Conservation (phyloP, 1,140 invertebrate genomes). For the Drosophila quadrilineata region DNA sequence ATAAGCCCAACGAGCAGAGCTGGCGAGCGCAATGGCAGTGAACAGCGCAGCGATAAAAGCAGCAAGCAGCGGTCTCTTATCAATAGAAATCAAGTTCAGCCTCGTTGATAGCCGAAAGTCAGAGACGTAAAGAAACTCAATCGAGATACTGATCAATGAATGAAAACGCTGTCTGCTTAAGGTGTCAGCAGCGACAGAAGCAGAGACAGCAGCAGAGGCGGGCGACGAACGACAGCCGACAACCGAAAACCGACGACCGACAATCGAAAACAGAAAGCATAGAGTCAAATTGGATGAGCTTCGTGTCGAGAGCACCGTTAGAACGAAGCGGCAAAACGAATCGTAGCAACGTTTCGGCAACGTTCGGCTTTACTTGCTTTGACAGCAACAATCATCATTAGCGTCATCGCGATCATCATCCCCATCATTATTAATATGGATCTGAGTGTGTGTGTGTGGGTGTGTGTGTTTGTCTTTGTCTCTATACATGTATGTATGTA, state of each 20-base stretch:
- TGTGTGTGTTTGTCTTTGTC: no score
- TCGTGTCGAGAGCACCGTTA: conserved; percentile 53
- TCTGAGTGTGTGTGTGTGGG: no score
- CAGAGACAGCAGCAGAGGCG: not conserved
- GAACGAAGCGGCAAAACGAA: conserved; percentile 37
- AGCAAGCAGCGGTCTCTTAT: conserved; percentile 1
- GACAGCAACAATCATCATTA: conserved; percentile 34
- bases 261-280: no score
- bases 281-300: not conserved
- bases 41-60: not conserved
- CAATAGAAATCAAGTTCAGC: conserved; percentile 41
- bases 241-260: no score
- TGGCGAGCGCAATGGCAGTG: not conserved
- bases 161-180: conserved; percentile 30
- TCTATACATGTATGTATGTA: no score
- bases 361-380: conserved; percentile 5
- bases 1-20: conserved; percentile 28
- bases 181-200: no score
- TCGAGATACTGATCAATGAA: conserved; percentile 36
- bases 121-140: not conserved
- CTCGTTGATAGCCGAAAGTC: not conserved
- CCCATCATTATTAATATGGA: no score
- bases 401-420: no score
- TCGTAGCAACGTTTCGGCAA: not conserved
- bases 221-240: no score